Conservation (phyloP, 2,888 invertebrate species). For the Dasypogon diadema region DNA sequence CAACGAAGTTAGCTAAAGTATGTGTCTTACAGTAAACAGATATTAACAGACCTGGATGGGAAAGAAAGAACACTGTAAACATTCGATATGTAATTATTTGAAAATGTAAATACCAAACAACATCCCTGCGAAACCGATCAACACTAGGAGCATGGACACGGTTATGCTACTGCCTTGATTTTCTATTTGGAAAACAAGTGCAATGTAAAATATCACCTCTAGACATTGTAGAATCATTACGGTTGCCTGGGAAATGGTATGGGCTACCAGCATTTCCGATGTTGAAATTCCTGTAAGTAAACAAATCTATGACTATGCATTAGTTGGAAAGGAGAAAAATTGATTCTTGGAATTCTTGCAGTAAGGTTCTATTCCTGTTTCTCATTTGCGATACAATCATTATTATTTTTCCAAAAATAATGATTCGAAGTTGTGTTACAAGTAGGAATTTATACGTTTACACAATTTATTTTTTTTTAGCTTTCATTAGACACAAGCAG, state of each 20-base stretch:
- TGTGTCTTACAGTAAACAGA: constrained; percentile 84
- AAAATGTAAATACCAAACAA: constrained; percentile 72
- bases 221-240: constrained; percentile 80
- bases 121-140: constrained; percentile 88
- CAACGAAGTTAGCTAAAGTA: constrained; percentile 84
- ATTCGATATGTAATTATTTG: background rate
- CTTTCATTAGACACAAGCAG: too few relatives aligned
- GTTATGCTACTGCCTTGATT: constrained; percentile 68
- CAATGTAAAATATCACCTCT: constrained; percentile 69
- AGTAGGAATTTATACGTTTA: too few relatives aligned
- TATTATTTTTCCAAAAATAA: too few relatives aligned
- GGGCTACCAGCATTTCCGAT: constrained; percentile 83
- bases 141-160: constrained; percentile 75
- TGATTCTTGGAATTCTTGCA: too few relatives aligned
- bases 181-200: constrained; percentile 66
- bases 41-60: constrained; percentile 80
- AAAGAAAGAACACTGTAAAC: background rate
- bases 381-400: too few relatives aligned
- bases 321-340: too few relatives aligned
- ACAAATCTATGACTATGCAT: too few relatives aligned
- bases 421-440: too few relatives aligned
- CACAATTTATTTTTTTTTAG: too few relatives aligned
- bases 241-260: constrained; percentile 80
- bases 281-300: constrained; percentile 74
- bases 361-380: too few relatives aligned